Evolutionary conservation across 2,888 invertebrate genomes (phyloP).

Genomic region (Epirrhoe tristata): DNA sequence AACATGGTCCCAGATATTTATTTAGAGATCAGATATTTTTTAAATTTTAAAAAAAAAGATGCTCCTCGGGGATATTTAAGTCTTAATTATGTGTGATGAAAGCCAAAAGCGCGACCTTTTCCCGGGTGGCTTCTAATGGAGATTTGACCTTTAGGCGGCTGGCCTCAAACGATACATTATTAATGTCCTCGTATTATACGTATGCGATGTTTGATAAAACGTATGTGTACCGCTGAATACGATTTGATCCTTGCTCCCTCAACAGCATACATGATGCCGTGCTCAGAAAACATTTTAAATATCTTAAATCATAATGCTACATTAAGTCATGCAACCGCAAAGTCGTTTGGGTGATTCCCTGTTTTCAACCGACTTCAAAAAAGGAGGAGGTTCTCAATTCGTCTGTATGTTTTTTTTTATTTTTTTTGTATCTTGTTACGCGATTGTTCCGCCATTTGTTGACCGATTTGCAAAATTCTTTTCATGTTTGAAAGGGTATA

Average conservation of each 20-base stretch:
- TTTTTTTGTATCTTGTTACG: no score
- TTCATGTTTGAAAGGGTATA: no score
- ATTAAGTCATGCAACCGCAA: neutral
- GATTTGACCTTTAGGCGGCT: constrained; percentile 67
- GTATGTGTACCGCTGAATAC: constrained; percentile 21
- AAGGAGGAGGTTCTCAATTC: no score
- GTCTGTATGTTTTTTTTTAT: no score
- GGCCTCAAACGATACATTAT: constrained; percentile 68
- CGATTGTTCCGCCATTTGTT: no score
- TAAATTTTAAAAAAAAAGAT: no score
- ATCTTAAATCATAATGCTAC: neutral
- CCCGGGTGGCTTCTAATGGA: constrained; percentile 62
- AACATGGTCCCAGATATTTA: constrained; percentile 13
- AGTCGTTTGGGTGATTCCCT: neutral
- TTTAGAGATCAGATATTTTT: no score
- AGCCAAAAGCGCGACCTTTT: constrained; percentile 69
- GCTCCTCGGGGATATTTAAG: constrained; percentile 34
- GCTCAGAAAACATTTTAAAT: constrained; percentile 3
- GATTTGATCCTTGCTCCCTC: constrained; percentile 13
- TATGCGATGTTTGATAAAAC: constrained; percentile 37
- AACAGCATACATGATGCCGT: constrained; percentile 8
- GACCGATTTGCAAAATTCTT: no score
- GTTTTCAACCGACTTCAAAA: no score
- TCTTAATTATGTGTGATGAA: constrained; percentile 60
- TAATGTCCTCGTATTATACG: constrained; percentile 60